Percentiles rank a stretch among this genome's conserved stretches.
Evolutionary conservation across 1,140 invertebrate genomes (phyloP).

Genomic region (Drosophila auraria): DNA sequence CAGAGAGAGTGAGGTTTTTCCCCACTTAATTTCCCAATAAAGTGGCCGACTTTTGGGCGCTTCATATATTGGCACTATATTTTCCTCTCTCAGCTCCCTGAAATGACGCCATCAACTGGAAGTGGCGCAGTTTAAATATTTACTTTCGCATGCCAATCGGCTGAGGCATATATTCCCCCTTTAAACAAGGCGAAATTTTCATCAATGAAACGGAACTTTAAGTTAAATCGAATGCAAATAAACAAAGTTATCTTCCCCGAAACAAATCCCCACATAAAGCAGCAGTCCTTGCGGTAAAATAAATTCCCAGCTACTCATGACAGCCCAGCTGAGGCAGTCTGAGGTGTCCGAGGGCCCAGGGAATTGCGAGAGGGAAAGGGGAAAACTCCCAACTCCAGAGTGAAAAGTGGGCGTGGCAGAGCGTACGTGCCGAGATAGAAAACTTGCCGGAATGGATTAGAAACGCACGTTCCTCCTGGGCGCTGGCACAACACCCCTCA

Average conservation of each 20-base stretch:
- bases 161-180: slow-evolving; percentile 31
- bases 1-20: neutral
- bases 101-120: slow-evolving; percentile 71
- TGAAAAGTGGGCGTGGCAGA: slow-evolving; percentile 31
- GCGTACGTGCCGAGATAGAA: slow-evolving; percentile 75
- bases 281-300: slow-evolving; percentile 78
- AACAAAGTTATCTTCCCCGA: slow-evolving; percentile 47
- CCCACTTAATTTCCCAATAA: slow-evolving; percentile 2
- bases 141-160: slow-evolving; percentile 60
- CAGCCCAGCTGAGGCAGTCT: slow-evolving; percentile 45
- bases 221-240: slow-evolving; percentile 67
- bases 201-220: slow-evolving; percentile 73
- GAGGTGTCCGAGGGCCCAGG: slow-evolving; percentile 35
- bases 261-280: slow-evolving; percentile 34
- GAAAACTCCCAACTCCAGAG: neutral
- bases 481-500: slow-evolving; percentile 22
- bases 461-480: slow-evolving; percentile 29
- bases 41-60: slow-evolving; percentile 56
- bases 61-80: slow-evolving; percentile 4
- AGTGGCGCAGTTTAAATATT: slow-evolving; percentile 78
- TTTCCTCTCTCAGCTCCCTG: neutral
- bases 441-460: slow-evolving; percentile 71
- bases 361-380: slow-evolving; percentile 5
- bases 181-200: slow-evolving; percentile 59
- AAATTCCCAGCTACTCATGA: slow-evolving; percentile 77